Base-by-base conservation (phyloP, 2,797 vertebrate species). In the Chromobotia macracanthus region DNA sequence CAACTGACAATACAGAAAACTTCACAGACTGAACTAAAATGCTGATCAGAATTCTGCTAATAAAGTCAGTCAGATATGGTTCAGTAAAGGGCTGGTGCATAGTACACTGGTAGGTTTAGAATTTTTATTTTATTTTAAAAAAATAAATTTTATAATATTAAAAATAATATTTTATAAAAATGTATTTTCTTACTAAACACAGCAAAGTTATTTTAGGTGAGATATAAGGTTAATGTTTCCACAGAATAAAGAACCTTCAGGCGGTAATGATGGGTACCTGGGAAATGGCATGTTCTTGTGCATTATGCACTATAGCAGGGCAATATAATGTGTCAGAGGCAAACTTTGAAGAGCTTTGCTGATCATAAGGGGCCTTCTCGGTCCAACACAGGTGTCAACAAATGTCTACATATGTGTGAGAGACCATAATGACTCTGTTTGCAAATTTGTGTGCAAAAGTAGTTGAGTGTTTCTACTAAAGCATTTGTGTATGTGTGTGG, bases 321-420 rank as follows among this genome's bases (percentile, higher is more conserved):
- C n/a, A 48, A 10, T 44, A 44, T 44, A 44, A 44, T 11, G 41
- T 44, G 41, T 44, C 10, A 44, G 41, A 72, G 69, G 31, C 19
- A 65, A n/a, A 70, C 75, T 80, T 80, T 48, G 48, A 82, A 78
- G 55, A 64, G 38, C 77, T 63, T 66, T 50, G 50, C 38, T 31
- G 68, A 72, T 80, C 46, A 80, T 72, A 46, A 61, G n/a, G 56
- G 23, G 28, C 35, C 15, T 75, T 55, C 50, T 69, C 31, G 38
- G 19, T 60, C 51, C 16, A 68, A 9, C 10, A 69, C 80, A 80
- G 61, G 66, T 68, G 77, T 73, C 76, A 70, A 71, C 31, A 81
- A 18, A 73, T 72, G 56, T 73, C 66, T 38, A 48, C 65, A 67
- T 16, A 28, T n/a, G 65, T n/a, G 55, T 69, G 16, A 63, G 23